Evolutionary conservation across 2,888 invertebrate species (phyloP).

Genomic region (Trachelus iudaicus): DNA sequence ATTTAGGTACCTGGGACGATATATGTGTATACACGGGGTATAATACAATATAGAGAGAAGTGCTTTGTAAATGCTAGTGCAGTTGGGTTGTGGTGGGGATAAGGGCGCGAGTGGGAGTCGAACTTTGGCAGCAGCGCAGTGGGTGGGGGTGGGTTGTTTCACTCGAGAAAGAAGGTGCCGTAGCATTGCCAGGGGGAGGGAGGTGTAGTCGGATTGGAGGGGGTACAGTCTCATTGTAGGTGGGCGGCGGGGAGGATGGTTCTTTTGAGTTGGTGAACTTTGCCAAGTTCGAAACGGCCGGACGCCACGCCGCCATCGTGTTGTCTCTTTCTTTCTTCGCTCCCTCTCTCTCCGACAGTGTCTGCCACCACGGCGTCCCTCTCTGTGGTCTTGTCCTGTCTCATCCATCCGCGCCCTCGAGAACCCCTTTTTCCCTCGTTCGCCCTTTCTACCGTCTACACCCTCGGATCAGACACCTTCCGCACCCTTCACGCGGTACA

Average conservation of each 20-base stretch:
- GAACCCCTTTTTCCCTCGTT: conserved; percentile 22
- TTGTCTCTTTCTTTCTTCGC: conserved; percentile 26
- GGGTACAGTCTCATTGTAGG: not conserved
- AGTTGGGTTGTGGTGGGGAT: not conserved
- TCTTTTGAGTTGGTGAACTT: conserved; percentile 60
- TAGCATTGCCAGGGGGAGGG: not conserved
- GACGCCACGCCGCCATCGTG: conserved; percentile 42
- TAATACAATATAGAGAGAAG: not conserved
- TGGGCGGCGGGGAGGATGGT: conserved; percentile 23
- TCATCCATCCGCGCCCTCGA: conserved; percentile 13
- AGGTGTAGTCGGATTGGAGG: not conserved
- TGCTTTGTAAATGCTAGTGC: not conserved
- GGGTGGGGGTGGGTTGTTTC: not conserved
- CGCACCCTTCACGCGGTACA: conserved; percentile 18
- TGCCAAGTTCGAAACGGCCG: conserved; percentile 58
- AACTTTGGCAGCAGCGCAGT: not conserved
- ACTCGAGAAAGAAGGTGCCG: not conserved
- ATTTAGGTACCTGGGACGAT: not conserved
- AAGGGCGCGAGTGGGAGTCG: not conserved
- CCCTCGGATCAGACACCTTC: conserved; percentile 12
- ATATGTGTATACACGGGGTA: not conserved
- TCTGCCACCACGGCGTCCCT: conserved; percentile 26
- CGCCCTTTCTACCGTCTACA: conserved; percentile 7
- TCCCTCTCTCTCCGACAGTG: conserved; percentile 10
- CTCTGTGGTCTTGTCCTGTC: conserved; percentile 23